These are phyloP conservation scores for Hydriomena furcata DNA, from an alignment of 2,888 invertebrate species.

Conservation along the genomic window DNA sequence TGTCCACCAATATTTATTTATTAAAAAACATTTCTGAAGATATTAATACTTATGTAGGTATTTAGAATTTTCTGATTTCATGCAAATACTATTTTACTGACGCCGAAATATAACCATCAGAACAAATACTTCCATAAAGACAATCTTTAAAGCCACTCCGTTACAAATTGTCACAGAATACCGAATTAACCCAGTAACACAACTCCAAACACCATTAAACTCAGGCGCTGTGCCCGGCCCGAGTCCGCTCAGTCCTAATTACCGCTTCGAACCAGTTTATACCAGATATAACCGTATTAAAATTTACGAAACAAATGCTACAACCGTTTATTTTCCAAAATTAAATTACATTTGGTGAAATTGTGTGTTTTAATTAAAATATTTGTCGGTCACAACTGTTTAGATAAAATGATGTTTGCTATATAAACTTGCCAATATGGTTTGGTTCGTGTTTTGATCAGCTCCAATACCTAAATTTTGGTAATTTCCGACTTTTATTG, in stretches of 20 bases:
- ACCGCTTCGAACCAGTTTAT: slow-evolving; percentile 14
- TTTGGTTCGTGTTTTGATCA: too few relatives aligned
- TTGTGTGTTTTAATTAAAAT: slow-evolving; percentile 20
- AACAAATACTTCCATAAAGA: not conserved
- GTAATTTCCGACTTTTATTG: too few relatives aligned
- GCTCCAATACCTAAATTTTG: too few relatives aligned
- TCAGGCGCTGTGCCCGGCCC: slow-evolving; percentile 8
- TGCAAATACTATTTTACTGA: too few relatives aligned
- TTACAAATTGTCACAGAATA: slow-evolving; percentile 17
- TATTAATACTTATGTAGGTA: too few relatives aligned
- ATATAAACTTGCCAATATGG: too few relatives aligned
- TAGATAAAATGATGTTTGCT: not conserved
- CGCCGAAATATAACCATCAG: too few relatives aligned
- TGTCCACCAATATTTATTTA: too few relatives aligned
- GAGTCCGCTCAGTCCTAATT: slow-evolving; percentile 16
- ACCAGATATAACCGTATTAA: slow-evolving; percentile 30
- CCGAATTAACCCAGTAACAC: slow-evolving; percentile 25
- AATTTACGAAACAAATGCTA: slow-evolving; percentile 33
- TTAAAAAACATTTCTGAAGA: too few relatives aligned
- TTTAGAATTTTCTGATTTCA: too few relatives aligned
- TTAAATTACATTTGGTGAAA: slow-evolving; percentile 25
- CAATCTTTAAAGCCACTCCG: slow-evolving; percentile 3
- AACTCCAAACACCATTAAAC: slow-evolving; percentile 31
- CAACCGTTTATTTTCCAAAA: slow-evolving; percentile 28
- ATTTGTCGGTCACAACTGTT: slow-evolving; percentile 14